Conservation (phyloP, 2,888 invertebrate genomes). For the Apamea epomidion region DNA sequence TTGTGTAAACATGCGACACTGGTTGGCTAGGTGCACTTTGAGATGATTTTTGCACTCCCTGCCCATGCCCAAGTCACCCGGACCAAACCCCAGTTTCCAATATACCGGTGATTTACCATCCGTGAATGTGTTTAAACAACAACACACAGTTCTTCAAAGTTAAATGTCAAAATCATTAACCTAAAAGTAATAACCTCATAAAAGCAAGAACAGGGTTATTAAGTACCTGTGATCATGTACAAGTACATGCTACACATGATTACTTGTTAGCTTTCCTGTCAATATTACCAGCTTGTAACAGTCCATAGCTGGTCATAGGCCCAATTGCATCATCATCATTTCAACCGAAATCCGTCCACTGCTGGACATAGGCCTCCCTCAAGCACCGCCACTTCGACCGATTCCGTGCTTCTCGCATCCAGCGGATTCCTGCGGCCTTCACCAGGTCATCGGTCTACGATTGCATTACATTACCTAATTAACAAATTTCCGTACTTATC, state of each 20-base stretch:
- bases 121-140: constrained; percentile 6
- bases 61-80: not conserved
- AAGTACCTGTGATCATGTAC: constrained; percentile 3
- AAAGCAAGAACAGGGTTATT: constrained; percentile 36
- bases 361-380: not conserved
- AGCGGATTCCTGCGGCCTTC: not conserved
- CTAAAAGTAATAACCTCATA: constrained; percentile 38
- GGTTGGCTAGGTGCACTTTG: not conserved
- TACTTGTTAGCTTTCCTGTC: not conserved
- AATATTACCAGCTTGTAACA: not conserved
- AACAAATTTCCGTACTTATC: not conserved
- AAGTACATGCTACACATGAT: not conserved
- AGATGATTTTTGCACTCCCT: not conserved
- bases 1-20: not conserved
- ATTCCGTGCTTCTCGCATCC: not conserved
- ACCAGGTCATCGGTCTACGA: not conserved
- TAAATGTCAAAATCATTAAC: constrained; percentile 40
- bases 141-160: not conserved
- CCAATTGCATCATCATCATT: not conserved
- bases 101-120: not conserved
- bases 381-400: not conserved
- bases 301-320: not conserved
- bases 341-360: not conserved
- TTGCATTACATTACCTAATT: not conserved
- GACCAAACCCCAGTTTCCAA: not conserved